Evolutionary conservation across 2,113 vertebrate genomes (phyloP).

Genomic region (Symphodus melops): DNA sequence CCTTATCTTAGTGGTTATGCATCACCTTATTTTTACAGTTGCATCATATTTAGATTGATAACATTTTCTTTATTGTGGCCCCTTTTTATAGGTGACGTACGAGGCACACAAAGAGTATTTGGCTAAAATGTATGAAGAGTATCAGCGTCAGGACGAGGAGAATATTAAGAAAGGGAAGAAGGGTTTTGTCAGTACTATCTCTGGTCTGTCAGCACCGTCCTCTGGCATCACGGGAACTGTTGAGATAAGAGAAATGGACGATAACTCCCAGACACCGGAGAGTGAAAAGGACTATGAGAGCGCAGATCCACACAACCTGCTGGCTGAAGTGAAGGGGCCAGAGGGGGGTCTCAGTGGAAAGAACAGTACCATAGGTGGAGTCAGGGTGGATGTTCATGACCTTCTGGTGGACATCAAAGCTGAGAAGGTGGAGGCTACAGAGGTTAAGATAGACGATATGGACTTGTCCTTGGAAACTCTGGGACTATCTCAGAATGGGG

Average conservation of each 20-base stretch:
- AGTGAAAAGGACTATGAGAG: constrained; percentile 93
- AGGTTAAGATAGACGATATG: constrained; percentile 95
- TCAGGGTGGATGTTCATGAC: constrained; percentile 92
- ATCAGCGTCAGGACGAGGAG: constrained; percentile 97
- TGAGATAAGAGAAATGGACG: constrained; percentile 88
- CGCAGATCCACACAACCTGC: constrained; percentile 83
- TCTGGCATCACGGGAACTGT: constrained; percentile 87
- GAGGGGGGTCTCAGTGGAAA: constrained; percentile 82
- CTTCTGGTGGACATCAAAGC: constrained; percentile 95
- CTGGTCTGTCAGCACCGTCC: constrained; percentile 91
- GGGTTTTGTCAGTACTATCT: constrained; percentile 96
- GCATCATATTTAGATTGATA: background rate
- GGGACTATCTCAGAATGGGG: constrained; percentile 87
- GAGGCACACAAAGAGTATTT: constrained; percentile 98
- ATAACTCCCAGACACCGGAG: constrained; percentile 94
- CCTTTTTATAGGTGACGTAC: constrained; percentile 89
- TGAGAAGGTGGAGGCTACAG: constrained; percentile 96
- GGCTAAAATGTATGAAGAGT: constrained; percentile 98
- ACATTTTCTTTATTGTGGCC: background rate
- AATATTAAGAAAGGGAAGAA: constrained; percentile 98
- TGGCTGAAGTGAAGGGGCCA: constrained; percentile 87
- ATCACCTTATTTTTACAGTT: no score
- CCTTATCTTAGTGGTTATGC: no score
- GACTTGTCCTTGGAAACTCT: constrained; percentile 92
- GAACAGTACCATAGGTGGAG: constrained; percentile 81